Conservation (phyloP, 1,140 invertebrate species). For the Leptinotarsa texana region DNA sequence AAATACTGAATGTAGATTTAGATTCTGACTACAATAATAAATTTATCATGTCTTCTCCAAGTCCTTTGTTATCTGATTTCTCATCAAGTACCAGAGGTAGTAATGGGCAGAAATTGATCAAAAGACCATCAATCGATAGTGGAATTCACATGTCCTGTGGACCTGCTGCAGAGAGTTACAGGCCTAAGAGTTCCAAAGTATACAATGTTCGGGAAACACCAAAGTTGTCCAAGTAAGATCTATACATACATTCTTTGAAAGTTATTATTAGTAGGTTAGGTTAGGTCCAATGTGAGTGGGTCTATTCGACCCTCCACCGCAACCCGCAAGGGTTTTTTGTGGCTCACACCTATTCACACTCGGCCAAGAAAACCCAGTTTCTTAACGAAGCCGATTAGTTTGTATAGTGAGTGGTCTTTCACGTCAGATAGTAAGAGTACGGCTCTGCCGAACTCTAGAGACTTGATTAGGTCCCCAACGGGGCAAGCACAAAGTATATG, state of each 20-base stretch:
- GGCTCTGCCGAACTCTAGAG: too few species aligned
- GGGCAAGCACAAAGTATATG: too few species aligned
- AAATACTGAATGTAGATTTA: constrained; percentile 55
- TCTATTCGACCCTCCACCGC: too few species aligned
- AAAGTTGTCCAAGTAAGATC: constrained; percentile 60
- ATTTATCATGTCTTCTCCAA: constrained; percentile 47
- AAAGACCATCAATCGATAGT: constrained; percentile 82
- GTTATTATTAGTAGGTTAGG: neutral
- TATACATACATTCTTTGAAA: neutral
- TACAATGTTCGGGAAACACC: constrained; percentile 49
- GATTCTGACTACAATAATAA: constrained; percentile 47
- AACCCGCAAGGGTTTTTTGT: too few species aligned
- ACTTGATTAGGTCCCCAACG: too few species aligned
- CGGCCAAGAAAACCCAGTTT: too few species aligned
- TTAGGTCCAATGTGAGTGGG: too few species aligned
- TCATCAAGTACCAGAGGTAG: constrained; percentile 46
- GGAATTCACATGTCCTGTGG: constrained; percentile 77
- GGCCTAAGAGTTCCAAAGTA: constrained; percentile 47
- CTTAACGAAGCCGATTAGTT: too few species aligned
- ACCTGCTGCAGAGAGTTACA: constrained; percentile 39
- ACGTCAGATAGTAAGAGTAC: too few species aligned
- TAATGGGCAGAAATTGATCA: constrained; percentile 63
- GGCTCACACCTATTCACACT: too few species aligned
- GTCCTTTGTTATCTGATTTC: constrained; percentile 50
- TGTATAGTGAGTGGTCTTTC: too few species aligned